Percentiles rank a stretch among this genome's conserved stretches.
Conservation (phyloP, 2,888 invertebrate species). For the Brachynemurus nebulosus region DNA sequence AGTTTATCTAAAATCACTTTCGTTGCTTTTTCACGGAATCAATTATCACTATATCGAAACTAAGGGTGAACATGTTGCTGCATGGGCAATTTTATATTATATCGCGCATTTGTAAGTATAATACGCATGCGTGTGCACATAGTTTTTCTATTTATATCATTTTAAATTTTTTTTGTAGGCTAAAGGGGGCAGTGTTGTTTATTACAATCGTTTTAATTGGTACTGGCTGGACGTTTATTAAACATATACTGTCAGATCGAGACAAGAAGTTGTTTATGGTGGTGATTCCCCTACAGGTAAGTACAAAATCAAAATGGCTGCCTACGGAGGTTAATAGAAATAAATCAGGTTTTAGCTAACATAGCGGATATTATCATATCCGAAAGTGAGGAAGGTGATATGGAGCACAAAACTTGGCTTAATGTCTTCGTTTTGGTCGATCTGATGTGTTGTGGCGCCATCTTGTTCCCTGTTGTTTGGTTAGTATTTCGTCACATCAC, state of each 20-base stretch:
- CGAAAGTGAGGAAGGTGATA: slow-evolving; percentile 75
- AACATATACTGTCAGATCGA: slow-evolving; percentile 88
- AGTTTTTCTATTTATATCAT: not conserved
- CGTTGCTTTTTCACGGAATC: slow-evolving; percentile 87
- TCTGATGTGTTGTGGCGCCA: slow-evolving; percentile 89
- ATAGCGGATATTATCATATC: slow-evolving; percentile 95
- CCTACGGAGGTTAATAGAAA: not conserved
- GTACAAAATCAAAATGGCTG: no score
- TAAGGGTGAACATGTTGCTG: slow-evolving; percentile 85
- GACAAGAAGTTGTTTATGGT: slow-evolving; percentile 97
- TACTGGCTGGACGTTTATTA: slow-evolving; percentile 98
- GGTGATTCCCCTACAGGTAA: slow-evolving; percentile 88
- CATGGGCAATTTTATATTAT: slow-evolving; percentile 96
- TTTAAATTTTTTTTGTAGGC: slow-evolving; percentile 32
- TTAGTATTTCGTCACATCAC: slow-evolving; percentile 31
- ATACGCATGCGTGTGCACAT: slow-evolving; percentile 3
- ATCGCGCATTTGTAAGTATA: slow-evolving; percentile 84
- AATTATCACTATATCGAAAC: slow-evolving; percentile 90
- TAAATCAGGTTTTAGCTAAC: slow-evolving; percentile 75
- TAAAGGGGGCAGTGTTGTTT: slow-evolving; percentile 86
- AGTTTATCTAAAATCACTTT: slow-evolving; percentile 81
- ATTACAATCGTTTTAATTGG: slow-evolving; percentile 93
- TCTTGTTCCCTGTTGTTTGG: slow-evolving; percentile 96
- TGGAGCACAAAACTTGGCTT: slow-evolving; percentile 80
- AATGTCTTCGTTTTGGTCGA: slow-evolving; percentile 89